Evolutionary conservation across 2,113 vertebrate species (phyloP).

Genomic region (Gallinago media): DNA sequence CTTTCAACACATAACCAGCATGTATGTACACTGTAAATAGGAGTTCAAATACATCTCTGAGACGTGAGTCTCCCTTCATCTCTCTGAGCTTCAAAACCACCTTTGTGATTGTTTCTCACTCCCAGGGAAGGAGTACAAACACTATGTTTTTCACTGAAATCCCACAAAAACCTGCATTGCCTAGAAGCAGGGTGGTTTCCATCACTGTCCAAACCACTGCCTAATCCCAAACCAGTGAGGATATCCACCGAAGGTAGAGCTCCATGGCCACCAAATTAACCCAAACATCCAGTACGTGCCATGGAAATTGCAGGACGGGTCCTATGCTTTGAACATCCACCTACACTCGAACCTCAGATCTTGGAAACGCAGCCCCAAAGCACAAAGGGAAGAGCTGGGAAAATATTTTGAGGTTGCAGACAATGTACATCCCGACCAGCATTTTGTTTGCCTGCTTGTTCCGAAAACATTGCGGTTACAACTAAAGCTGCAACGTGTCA

Average conservation of each 20-base stretch:
- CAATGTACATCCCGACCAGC: background rate
- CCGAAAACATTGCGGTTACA: background rate
- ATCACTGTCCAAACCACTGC: background rate
- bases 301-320: background rate
- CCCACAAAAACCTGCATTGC: background rate
- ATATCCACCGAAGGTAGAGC: background rate
- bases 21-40: fast-evolving
- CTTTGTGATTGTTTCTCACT: background rate
- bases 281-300: background rate
- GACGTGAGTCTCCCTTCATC: background rate
- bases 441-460: background rate
- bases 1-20: background rate
- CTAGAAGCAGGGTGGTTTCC: background rate
- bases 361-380: background rate
- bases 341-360: background rate
- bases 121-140: background rate
- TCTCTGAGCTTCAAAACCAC: fast-evolving
- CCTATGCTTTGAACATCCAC: background rate
- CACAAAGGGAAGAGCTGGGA: background rate
- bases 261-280: background rate
- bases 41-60: background rate
- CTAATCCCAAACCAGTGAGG: fast-evolving
- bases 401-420: background rate
- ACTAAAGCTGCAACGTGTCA: background rate
- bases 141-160: background rate